phyloP scores from a whole-genome alignment of 2,888 invertebrate species.

The Tridacna gigas region DNA sequence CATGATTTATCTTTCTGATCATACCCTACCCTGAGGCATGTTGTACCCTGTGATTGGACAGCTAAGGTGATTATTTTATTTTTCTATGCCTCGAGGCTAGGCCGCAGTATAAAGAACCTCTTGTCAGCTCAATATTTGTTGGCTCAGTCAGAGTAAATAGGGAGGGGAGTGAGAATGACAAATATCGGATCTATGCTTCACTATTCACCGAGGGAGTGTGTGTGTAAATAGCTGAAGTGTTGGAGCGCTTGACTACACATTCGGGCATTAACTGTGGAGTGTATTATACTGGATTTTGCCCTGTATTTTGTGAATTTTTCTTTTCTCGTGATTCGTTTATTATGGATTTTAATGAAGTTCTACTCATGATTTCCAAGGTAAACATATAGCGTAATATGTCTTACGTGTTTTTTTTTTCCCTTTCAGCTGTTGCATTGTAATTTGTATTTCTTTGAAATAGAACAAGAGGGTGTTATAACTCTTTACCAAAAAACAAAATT shows the following conservation, averaged over 20 bases:
- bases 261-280: constrained; percentile 1
- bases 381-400: neutral
- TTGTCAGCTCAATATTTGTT: too few species aligned
- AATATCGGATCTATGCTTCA: constrained; percentile 24
- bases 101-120: neutral
- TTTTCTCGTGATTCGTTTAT: neutral
- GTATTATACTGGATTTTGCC: neutral
- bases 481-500: neutral
- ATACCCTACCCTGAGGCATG: constrained; percentile 11
- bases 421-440: too few species aligned
- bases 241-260: constrained; percentile 1
- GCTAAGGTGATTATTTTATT: constrained; percentile 10
- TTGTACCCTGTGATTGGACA: constrained; percentile 14
- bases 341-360: constrained; percentile 29
- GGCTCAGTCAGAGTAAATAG: neutral
- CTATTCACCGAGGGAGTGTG: neutral
- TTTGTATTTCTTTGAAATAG: neutral
- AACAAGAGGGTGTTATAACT: too few species aligned
- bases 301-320: constrained; percentile 7
- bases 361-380: constrained; percentile 14
- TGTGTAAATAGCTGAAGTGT: constrained; percentile 16
- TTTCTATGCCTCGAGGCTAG: constrained; percentile 7
- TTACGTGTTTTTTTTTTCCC: too few species aligned
- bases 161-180: constrained; percentile 16
- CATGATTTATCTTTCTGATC: constrained; percentile 13